Evolutionary conservation across 2,888 invertebrate genomes (phyloP).

Genomic region (Kuschelorhynchus macadamiae): DNA sequence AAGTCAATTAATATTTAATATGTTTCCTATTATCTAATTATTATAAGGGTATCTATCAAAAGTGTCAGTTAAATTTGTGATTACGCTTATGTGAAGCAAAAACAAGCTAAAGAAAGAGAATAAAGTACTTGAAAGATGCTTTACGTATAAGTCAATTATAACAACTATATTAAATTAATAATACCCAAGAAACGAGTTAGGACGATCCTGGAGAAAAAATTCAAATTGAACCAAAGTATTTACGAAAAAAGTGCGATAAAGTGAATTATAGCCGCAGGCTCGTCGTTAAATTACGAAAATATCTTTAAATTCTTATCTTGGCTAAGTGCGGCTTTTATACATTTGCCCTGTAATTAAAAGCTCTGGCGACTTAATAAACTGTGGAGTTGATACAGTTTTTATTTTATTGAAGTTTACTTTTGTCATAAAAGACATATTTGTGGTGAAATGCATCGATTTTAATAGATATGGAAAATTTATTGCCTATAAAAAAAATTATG

Average conservation of each 20-base stretch:
- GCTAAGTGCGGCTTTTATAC: slow-evolving; percentile 34
- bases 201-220: slow-evolving; percentile 6
- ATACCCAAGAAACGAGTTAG: too few relatives aligned
- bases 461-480: not conserved
- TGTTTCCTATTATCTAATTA: too few relatives aligned
- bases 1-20: too few relatives aligned
- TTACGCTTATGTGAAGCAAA: too few relatives aligned
- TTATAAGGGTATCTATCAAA: too few relatives aligned
- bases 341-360: slow-evolving; percentile 29
- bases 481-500: not conserved
- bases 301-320: slow-evolving; percentile 37
- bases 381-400: slow-evolving; percentile 1
- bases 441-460: not conserved
- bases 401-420: slow-evolving; percentile 13
- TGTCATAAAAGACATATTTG: not conserved
- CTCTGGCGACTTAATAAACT: slow-evolving; percentile 32
- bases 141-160: too few relatives aligned
- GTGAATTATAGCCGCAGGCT: slow-evolving; percentile 12
- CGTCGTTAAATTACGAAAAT: slow-evolving; percentile 30
- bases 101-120: too few relatives aligned
- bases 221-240: slow-evolving; percentile 8
- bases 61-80: too few relatives aligned
- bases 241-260: slow-evolving; percentile 18
- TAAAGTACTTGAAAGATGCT: too few relatives aligned
- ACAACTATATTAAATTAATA: too few relatives aligned